Percentiles rank a stretch among this genome's conserved stretches.
Evolutionary conservation across 2,113 vertebrate species (phyloP).

Genomic region (Scartelaos histophorus): DNA sequence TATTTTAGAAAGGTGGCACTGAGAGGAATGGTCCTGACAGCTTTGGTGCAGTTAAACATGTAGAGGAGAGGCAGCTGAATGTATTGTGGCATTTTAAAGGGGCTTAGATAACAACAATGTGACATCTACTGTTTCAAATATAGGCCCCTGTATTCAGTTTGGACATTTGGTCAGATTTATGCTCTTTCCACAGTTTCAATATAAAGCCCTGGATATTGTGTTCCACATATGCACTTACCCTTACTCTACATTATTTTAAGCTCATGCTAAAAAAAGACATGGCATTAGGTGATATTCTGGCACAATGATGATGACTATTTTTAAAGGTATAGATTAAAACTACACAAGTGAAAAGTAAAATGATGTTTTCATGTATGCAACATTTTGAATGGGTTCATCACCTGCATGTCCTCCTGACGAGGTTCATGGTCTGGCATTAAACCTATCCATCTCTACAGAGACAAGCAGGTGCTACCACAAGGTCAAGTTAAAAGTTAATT

Average conservation of each 20-base stretch:
- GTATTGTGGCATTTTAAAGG: slow-evolving; percentile 15
- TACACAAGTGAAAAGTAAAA: neutral
- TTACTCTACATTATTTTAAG: neutral
- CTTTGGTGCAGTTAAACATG: slow-evolving; percentile 6
- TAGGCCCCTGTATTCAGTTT: neutral
- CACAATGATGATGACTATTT: neutral
- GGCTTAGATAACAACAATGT: slow-evolving; percentile 6
- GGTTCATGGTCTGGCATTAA: too few species aligned
- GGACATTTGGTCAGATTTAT: neutral
- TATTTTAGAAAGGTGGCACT: slow-evolving; percentile 10
- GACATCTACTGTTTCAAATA: slow-evolving; percentile 9
- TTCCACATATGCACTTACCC: neutral
- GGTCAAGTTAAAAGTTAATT: too few species aligned
- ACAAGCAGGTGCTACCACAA: too few species aligned
- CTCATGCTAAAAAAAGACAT: neutral
- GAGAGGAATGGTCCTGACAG: neutral
- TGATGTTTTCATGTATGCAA: neutral
- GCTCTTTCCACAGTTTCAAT: neutral
- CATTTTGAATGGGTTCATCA: too few species aligned
- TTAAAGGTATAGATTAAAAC: neutral
- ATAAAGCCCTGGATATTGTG: slow-evolving; percentile 1
- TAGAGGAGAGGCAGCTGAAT: neutral
- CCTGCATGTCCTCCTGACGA: too few species aligned
- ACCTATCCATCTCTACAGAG: too few species aligned
- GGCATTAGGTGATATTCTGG: neutral